These are phyloP conservation scores for Enteromius unitaeniatus DNA, from an alignment of 2,797 vertebrate species.

Conservation along the genomic window DNA sequence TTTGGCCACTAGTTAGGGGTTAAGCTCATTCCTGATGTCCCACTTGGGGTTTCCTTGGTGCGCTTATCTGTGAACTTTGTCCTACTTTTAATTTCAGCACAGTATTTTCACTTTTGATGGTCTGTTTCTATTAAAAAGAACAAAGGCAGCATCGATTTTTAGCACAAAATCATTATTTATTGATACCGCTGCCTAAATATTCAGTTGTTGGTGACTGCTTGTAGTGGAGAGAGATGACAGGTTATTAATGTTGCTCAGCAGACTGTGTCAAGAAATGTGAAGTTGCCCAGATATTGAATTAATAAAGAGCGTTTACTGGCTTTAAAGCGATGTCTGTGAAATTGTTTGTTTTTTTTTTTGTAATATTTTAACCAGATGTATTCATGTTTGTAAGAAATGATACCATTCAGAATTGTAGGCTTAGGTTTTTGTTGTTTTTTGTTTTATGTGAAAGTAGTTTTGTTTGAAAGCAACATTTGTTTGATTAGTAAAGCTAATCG, in stretches of 20 bases:
- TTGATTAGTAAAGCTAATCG: background rate
- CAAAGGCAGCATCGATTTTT: conserved; percentile 7
- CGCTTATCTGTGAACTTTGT: conserved; percentile 42
- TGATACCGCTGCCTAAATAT: conserved; percentile 36
- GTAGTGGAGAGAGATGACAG: background rate
- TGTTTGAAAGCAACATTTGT: background rate
- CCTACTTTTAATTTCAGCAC: conserved; percentile 28
- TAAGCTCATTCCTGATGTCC: conserved; percentile 44
- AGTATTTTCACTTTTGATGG: background rate
- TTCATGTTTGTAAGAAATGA: background rate
- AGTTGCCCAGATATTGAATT: conserved; percentile 13
- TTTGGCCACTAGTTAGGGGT: conserved; percentile 43
- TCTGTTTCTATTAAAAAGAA: conserved; percentile 4
- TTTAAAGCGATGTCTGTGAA: background rate
- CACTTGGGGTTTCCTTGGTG: conserved; percentile 23
- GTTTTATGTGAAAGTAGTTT: background rate
- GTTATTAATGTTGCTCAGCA: conserved; percentile 17
- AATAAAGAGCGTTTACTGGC: background rate
- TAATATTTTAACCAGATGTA: background rate
- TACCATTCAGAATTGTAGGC: background rate
- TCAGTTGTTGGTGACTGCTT: background rate
- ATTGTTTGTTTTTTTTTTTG: background rate
- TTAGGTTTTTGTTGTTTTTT: no score
- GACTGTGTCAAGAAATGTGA: conserved; percentile 9
- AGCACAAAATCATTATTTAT: conserved; percentile 34